A percentile compares a stretch with the other conserved stretches of the same genome.
Evolutionary conservation across 2,888 invertebrate genomes (phyloP).

Genomic region (Polia nebulosa): DNA sequence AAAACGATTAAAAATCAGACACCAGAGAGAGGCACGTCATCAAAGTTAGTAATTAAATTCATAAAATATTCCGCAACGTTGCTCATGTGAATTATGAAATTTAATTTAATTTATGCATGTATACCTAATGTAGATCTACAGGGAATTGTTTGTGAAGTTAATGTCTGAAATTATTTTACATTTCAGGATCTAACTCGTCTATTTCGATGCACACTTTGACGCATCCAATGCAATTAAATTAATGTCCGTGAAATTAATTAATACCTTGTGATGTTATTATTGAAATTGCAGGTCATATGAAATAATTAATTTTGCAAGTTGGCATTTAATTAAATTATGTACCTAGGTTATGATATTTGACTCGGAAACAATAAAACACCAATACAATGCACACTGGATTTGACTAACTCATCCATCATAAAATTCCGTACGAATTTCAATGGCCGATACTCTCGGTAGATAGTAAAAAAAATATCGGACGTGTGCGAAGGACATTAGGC

Average conservation of each 20-base stretch:
- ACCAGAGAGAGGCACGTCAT: slow-evolving; percentile 58
- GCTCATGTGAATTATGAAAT: slow-evolving; percentile 62
- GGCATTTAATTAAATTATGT: slow-evolving; percentile 1
- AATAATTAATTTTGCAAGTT: neutral
- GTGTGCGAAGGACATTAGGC: slow-evolving; percentile 85
- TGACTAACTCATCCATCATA: slow-evolving; percentile 64
- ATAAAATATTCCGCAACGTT: slow-evolving; percentile 61
- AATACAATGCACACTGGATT: slow-evolving; percentile 13
- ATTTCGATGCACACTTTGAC: slow-evolving; percentile 32
- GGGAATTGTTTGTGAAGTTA: slow-evolving; percentile 48
- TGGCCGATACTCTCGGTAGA: slow-evolving; percentile 75
- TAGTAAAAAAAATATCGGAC: slow-evolving; percentile 82
- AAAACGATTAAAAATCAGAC: slow-evolving; percentile 60
- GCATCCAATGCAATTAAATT: slow-evolving; percentile 23
- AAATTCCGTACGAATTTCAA: slow-evolving; percentile 79
- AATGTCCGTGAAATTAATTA: neutral
- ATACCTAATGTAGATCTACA: slow-evolving; percentile 54
- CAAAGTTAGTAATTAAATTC: slow-evolving; percentile 65
- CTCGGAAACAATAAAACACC: neutral
- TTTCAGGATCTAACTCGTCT: slow-evolving; percentile 22
- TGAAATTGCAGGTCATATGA: neutral
- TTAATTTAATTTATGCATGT: slow-evolving; percentile 61
- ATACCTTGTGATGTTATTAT: neutral
- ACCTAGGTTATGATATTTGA: neutral
- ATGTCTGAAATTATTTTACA: slow-evolving; percentile 42